Evolutionary conservation across 2,888 invertebrate species (phyloP).

Genomic region (Lottia gigantea): DNA sequence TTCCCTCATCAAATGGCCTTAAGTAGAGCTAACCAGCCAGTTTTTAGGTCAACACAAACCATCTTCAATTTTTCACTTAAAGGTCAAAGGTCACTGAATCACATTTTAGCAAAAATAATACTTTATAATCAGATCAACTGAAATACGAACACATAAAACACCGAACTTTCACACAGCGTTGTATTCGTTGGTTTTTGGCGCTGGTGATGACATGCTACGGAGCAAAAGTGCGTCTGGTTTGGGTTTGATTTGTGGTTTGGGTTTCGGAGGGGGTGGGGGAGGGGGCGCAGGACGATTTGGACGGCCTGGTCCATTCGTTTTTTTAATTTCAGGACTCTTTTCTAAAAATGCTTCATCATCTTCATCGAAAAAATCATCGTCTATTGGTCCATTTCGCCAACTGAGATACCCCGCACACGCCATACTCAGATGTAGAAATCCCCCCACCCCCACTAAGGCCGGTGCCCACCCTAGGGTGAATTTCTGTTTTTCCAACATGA

Average conservation of each 20-base stretch:
- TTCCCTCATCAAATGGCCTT: no score
- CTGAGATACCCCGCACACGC: constrained; percentile 37
- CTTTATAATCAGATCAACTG: no score
- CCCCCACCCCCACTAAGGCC: constrained; percentile 33
- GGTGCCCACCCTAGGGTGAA: constrained; percentile 35
- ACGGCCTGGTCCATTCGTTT: background rate
- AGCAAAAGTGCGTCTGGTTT: background rate
- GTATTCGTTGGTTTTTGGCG: no score
- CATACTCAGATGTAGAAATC: constrained; percentile 30
- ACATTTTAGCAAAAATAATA: no score
- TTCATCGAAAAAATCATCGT: constrained; percentile 29
- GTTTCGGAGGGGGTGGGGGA: no score
- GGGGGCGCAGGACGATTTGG: background rate
- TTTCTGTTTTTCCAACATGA: constrained; percentile 34
- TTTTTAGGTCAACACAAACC: no score
- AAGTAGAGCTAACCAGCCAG: no score
- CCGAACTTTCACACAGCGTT: no score
- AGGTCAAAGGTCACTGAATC: no score
- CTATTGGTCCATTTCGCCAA: constrained; percentile 32
- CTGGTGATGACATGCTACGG: background rate
- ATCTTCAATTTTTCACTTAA: no score
- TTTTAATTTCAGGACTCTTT: background rate
- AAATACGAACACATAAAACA: no score
- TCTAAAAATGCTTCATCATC: constrained; percentile 1
- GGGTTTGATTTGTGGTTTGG: no score